Evolutionary conservation across 2,797 vertebrate genomes (phyloP).

Genomic region (Spinus olivaceus): DNA sequence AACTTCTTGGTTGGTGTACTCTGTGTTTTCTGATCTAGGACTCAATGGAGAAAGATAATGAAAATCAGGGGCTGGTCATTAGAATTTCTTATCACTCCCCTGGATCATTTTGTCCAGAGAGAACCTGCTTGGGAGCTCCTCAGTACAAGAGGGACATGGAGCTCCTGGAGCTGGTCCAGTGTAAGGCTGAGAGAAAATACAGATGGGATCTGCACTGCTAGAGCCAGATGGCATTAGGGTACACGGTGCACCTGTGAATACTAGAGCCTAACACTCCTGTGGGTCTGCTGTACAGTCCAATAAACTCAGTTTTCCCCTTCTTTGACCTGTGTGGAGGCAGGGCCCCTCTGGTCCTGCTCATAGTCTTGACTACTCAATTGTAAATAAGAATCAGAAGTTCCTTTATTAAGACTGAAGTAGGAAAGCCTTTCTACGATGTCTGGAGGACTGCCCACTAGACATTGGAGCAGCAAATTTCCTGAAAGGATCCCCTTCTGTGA

Average conservation of each 20-base stretch:
- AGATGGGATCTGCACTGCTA: background rate
- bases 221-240: background rate
- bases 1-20: background rate
- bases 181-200: background rate
- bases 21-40: background rate
- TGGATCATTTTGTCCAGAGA: background rate
- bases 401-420: background rate
- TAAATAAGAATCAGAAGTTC: background rate
- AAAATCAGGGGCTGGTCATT: background rate
- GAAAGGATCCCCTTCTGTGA: fast-evolving
- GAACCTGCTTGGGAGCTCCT: background rate
- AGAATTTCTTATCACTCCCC: background rate
- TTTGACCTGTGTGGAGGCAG: background rate
- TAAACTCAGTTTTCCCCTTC: background rate
- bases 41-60: background rate
- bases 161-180: background rate
- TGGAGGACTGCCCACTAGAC: background rate
- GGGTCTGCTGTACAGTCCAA: background rate
- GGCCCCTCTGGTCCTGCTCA: background rate
- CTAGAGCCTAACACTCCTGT: no score
- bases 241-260: background rate
- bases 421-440: fast-evolving
- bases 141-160: background rate
- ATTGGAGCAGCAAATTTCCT: background rate
- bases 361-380: background rate